Base-by-base conservation (phyloP, 2,797 vertebrate genomes). In the Melanotaenia boesemani region DNA sequence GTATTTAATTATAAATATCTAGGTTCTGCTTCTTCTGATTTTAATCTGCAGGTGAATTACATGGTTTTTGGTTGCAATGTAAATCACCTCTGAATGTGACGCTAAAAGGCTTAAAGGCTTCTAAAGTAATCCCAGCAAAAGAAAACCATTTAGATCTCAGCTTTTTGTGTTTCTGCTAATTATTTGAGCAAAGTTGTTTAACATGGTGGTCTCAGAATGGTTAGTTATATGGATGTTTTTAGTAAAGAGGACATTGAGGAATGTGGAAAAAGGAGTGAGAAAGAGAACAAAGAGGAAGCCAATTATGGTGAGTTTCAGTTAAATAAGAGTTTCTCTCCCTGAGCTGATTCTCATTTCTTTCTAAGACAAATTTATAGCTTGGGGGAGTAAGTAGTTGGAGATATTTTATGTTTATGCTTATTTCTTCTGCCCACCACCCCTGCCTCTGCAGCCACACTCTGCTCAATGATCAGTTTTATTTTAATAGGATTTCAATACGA, bases 271-370 rank as follows among this genome's bases (percentile, higher is more conserved):
- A 57, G 55, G 54, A 70, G 77, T 77, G 50, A 68, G 13, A 60
- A 56, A 46, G 58, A 41, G 54, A 60, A 66, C 5, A 32, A 64
- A 36, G 39, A 66, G 28, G 68, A 77, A 78, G 66, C 50, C 57
- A 78, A 73, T 76, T 72, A 64, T 6, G 6, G 37, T n/a, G 64
- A 56, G 55, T 74, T 61, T 22, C 11, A 67, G 57, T 87, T 54
- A 69, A 85, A 72, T 69, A 55, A 67, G 62, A 65, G 32, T 66
- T 80, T 80, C 63, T 69, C 67, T 32, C 20, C 46, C 46, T 48
- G 46, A 83, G 50, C 30, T 37, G 54, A 77, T 36, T 62, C 74
- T 79, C 78, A 63, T 85, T 85, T 80, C 76, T 86, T 84, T 76
- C 46, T 10, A 34, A 69, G 74, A 85, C 34, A 64, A 69, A 79